Conservation (phyloP, 2,113 vertebrate species). For the Columbina picui region DNA sequence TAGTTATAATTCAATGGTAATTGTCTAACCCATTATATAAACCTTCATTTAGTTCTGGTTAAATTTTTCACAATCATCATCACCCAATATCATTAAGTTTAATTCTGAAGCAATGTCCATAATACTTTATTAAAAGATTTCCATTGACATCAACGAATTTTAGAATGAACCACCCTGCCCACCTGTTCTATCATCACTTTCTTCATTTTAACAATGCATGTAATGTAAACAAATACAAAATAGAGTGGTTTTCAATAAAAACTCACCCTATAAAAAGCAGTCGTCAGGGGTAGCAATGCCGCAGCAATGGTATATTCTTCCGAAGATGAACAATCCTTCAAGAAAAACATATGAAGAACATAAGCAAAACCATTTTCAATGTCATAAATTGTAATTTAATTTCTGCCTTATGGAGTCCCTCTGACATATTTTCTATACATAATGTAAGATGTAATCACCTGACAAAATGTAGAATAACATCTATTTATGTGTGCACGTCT, state of each 20-base stretch:
- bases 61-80: background rate
- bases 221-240: background rate
- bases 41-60: background rate
- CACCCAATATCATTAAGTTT: background rate
- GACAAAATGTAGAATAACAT: background rate
- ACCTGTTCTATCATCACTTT: background rate
- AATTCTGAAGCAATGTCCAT: background rate
- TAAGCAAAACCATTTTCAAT: background rate
- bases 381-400: background rate
- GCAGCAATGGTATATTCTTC: conserved; percentile 94
- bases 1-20: background rate
- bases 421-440: background rate
- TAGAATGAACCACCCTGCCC: background rate
- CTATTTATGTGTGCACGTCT: background rate
- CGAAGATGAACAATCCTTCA: conserved; percentile 95
- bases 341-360: conserved; percentile 59
- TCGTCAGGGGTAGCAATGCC: conserved; percentile 90
- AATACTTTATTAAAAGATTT: background rate
- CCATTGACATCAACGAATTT: background rate
- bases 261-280: conserved; percentile 96
- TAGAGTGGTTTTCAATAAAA: background rate
- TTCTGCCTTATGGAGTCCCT: background rate
- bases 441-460: background rate
- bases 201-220: background rate
- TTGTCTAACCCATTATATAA: background rate